phyloP scores from a whole-genome alignment of 2,797 vertebrate genomes.

The Ficedula albicollis region DNA sequence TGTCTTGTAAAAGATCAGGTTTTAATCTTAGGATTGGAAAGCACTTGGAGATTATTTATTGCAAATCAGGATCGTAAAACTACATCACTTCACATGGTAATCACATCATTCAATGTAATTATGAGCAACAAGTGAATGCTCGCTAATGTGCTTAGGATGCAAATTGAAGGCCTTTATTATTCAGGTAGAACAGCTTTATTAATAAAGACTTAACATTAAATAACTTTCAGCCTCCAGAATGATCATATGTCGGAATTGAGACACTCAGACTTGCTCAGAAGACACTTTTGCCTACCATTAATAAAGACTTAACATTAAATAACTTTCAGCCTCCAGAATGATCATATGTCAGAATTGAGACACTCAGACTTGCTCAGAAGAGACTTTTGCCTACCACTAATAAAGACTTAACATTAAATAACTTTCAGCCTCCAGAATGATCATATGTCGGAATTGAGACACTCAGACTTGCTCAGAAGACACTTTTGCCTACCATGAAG shows the following conservation, averaged over 20 bases:
- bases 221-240: neutral
- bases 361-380: neutral
- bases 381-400: neutral
- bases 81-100: neutral
- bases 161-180: neutral
- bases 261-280: neutral
- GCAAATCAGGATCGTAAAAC: neutral
- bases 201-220: neutral
- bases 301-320: neutral
- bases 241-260: neutral
- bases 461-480: neutral
- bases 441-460: neutral
- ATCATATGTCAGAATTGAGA: neutral
- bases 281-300: neutral
- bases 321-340: neutral
- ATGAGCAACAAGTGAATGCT: neutral
- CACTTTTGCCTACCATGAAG: neutral
- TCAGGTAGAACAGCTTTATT: neutral
- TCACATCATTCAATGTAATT: neutral
- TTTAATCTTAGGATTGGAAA: neutral
- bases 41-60: neutral
- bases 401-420: neutral
- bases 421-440: neutral
- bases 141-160: neutral
- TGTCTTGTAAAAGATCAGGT: neutral